Percentiles rank a stretch among this genome's conserved stretches.
Conservation (phyloP, 2,113 vertebrate genomes). For the Reinhardtius hippoglossoides region DNA sequence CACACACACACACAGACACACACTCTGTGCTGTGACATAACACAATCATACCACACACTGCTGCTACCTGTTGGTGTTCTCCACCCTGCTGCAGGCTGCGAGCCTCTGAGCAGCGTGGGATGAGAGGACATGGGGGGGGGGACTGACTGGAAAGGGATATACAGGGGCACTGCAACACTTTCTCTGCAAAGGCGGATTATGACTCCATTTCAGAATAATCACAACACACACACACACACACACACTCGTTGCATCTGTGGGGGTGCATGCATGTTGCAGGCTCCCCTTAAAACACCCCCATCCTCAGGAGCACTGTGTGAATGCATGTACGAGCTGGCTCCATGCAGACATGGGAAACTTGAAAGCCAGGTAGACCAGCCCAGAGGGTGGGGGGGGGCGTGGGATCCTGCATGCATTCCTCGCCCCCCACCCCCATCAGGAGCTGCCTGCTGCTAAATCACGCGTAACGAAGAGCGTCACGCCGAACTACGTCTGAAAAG, state of each 20-base stretch:
- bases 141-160: neutral
- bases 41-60: slow-evolving; percentile 21
- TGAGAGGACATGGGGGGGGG: too few species aligned
- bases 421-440: neutral
- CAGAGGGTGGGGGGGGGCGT: neutral
- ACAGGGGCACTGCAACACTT: neutral
- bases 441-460: neutral
- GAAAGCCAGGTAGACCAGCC: slow-evolving; percentile 32
- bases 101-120: neutral
- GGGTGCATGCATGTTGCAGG: too few species aligned
- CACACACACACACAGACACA: slow-evolving; percentile 6
- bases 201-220: too few species aligned
- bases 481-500: slow-evolving; percentile 26
- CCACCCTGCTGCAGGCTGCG: slow-evolving; percentile 6
- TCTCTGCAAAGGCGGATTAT: too few species aligned
- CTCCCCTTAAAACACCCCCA: too few species aligned
- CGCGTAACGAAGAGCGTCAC: neutral
- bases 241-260: too few species aligned
- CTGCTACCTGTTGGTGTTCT: slow-evolving; percentile 51
- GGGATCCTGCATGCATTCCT: slow-evolving; percentile 3
- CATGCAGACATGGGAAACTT: neutral
- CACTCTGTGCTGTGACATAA: slow-evolving; percentile 24
- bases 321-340: too few species aligned
- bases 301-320: too few species aligned
- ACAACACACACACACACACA: too few species aligned